A percentile compares a stretch with the other conserved stretches of the same genome.
phyloP scores from a whole-genome alignment of 1,140 invertebrate genomes.

The Leptinotarsa defecta region DNA sequence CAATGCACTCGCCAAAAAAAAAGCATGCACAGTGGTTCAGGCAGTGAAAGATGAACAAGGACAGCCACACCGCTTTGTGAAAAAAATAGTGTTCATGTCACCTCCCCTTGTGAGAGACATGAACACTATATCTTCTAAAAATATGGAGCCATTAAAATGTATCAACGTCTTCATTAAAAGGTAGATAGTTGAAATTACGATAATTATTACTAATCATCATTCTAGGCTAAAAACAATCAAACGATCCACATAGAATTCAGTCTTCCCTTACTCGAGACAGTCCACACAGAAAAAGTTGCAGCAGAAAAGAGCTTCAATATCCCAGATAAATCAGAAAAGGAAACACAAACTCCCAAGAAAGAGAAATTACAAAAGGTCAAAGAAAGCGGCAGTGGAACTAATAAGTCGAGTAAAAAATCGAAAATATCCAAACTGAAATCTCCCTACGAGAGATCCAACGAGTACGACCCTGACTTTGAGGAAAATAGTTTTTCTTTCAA shows the following conservation, averaged over 20 bases:
- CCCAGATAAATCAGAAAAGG: neutral
- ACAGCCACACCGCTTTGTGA: too few relatives aligned
- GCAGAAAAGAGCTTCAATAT: neutral
- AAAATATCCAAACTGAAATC: neutral
- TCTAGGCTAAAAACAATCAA: conserved; percentile 10
- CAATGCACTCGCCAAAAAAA: too few relatives aligned
- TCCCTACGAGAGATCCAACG: neutral
- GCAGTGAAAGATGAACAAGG: too few relatives aligned
- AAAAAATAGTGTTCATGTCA: too few relatives aligned
- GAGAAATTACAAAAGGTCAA: neutral
- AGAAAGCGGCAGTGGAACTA: neutral
- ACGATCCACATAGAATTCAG: conserved; percentile 14
- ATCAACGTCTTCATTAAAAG: too few relatives aligned
- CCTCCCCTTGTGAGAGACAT: too few relatives aligned
- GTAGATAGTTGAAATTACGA: too few relatives aligned
- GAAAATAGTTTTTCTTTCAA: conserved; percentile 16
- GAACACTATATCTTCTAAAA: too few relatives aligned
- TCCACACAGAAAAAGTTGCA: neutral
- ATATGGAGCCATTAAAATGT: too few relatives aligned
- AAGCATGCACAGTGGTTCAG: too few relatives aligned
- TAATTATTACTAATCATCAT: neutral
- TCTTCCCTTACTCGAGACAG: neutral
- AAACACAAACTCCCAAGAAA: neutral
- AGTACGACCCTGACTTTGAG: conserved; percentile 8
- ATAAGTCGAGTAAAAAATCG: neutral